Evolutionary conservation across 2,888 invertebrate species (phyloP).

Genomic region (Cheilosia grossa): DNA sequence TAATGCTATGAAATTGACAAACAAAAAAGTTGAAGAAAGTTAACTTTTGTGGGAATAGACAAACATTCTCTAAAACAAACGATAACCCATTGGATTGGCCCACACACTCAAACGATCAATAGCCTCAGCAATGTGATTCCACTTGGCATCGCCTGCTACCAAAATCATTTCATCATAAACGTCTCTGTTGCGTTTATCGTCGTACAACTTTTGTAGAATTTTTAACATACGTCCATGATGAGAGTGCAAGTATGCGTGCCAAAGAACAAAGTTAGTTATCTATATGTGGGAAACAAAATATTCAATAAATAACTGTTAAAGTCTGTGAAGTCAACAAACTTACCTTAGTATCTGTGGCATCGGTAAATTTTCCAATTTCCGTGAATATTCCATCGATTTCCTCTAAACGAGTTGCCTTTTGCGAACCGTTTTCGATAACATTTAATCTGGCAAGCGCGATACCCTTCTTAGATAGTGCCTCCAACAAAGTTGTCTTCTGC

Average conservation of each 20-base stretch:
- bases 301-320: conserved; percentile 6
- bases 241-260: conserved; percentile 91
- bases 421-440: conserved; percentile 78
- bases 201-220: conserved; percentile 89
- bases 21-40: no score
- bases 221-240: conserved; percentile 93
- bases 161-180: conserved; percentile 82
- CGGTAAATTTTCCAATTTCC: conserved; percentile 91
- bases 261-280: conserved; percentile 90
- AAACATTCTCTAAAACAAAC: conserved; percentile 79
- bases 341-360: conserved; percentile 91
- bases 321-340: conserved; percentile 49
- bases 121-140: conserved; percentile 79
- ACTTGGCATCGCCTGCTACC: conserved; percentile 79
- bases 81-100: conserved; percentile 81
- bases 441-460: conserved; percentile 88
- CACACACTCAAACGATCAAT: conserved; percentile 80
- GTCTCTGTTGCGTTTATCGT: conserved; percentile 91
- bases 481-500: conserved; percentile 90
- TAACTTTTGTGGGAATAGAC: neutral
- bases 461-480: conserved; percentile 91
- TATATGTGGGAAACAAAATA: conserved; percentile 77
- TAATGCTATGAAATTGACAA: no score
- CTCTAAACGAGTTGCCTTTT: conserved; percentile 83
- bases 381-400: conserved; percentile 87